Base-by-base conservation (phyloP, 2,797 vertebrate genomes). In the Syndactyla subalaris region DNA sequence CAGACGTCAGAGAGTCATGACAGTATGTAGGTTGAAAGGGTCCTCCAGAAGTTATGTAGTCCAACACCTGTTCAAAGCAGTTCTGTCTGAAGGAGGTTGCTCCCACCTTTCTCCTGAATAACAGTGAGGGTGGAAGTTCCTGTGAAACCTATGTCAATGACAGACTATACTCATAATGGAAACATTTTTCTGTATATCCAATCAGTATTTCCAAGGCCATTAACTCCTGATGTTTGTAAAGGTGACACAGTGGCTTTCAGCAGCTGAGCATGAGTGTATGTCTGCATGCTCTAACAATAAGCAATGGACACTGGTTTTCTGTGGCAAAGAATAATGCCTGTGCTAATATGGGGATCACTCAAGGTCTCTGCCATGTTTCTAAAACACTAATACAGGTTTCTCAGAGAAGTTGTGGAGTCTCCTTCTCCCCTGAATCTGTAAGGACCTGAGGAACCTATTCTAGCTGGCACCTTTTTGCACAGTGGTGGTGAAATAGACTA, bases 181-280 rank as follows among this genome's bases (percentile, higher is more conserved):
- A 65, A 3, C 0, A 1, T 59, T 78, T 87, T n/a, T 38, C 11
- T n/a, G 8, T 58, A 19, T 58, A 51, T 26, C 18, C 24, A 51
- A 46, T 26, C 5, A 32, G 6, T 41, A 68, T 72, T 75, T 66
- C 14, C 24, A 48, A 27, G 21, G 7, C 10, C 20, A 32, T 3
- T 30, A 29, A 13, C 17, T 72, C 23, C n/a, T 63, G 15, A 8
- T n/a, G 19, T 17, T 75, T 21, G 13, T 13, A 54, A 32, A 27
- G 16, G 32, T 54, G 39, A 21, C 0, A 0, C 26, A 36, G 34
- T 10, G 36, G 3, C 1, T 38, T 63, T 67, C 59, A 49, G 23
- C 10, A 39, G 16, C 36, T 59, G 12, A 49, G 10, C 15, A n/a
- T 36, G 55, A 6, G 6, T 36, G 10, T 45, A n/a, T 21, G 20